Evolutionary conservation across 2,888 invertebrate genomes (phyloP), one percentile per base, ranked within the genome.

Genomic region (Macrosoma leucophasiata): DNA sequence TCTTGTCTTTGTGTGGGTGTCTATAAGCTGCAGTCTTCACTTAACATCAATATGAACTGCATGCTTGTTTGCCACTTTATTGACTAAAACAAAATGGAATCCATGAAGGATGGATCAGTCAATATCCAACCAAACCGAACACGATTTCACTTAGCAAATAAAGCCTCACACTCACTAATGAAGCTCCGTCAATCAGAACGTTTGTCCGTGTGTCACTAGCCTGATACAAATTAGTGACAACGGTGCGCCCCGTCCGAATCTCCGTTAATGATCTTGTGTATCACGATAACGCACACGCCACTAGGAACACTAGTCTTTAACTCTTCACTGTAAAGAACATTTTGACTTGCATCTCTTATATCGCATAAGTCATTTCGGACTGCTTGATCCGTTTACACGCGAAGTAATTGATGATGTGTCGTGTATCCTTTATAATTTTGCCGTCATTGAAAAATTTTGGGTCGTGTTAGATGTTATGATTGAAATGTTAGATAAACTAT

Each of bases 141-240:
- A n/a, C n/a, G 25, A 33, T 37, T 40, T 38, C 31, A 39, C 40
- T 46, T 38, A 44, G 40, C 37, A 48, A 49, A 49, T 46, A 50
- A 46, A 43, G 39, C 29, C 26, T 30, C n/a, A 21, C 39, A 42
- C 33, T 39, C 64, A 57, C 72, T 77, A 77, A 77, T 76, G 76
- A 77, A 70, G 55, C 52, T 55, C 58, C 61, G 76, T 77, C 77
- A 74, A 74, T 77, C 76, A 74, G 66, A 50, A 56, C 66, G 68
- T 66, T 68, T 72, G 75, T 70, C 60, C 51, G 62, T 57, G 59
- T 53, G 56, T 67, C 65, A 62, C 57, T 55, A 57, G 47, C 48
- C 48, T 55, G 55, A 56, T 59, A 62, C 71, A 71, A 74, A 72
- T 73, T 74, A 73, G 72, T 69, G 73, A 72, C 69, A 71, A 63